Conservation (phyloP, 2,888 invertebrate genomes). For the Spatulosminthurus flaviceps region DNA sequence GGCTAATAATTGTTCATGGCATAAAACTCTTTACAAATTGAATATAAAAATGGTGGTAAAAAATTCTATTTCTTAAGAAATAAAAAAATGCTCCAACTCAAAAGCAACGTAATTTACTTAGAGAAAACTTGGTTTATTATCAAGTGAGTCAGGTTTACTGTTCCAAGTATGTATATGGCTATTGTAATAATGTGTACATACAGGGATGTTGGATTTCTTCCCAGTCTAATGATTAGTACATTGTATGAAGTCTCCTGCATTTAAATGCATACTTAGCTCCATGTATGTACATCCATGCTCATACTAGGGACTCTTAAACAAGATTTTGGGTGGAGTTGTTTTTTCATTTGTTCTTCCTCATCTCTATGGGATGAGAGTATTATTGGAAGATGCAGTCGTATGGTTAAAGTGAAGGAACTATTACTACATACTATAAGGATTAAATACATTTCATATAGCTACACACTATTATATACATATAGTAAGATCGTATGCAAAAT, state of each 20-base stretch:
- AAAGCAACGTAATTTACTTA: not conserved
- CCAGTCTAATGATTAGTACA: not conserved
- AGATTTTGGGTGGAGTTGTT: slow-evolving; percentile 18
- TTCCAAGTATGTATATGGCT: not conserved
- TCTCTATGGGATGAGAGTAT: too few relatives aligned
- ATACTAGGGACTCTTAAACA: not conserved
- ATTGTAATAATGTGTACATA: not conserved
- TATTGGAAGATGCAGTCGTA: too few relatives aligned
- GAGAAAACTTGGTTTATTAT: slow-evolving; percentile 1
- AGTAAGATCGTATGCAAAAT: too few relatives aligned
- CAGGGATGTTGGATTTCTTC: not conserved
- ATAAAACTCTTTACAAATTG: slow-evolving; percentile 25
- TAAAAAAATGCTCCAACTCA: not conserved
- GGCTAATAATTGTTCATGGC: slow-evolving; percentile 14
- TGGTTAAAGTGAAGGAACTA: too few relatives aligned
- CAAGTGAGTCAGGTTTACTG: not conserved
- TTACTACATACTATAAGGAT: too few relatives aligned
- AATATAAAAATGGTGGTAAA: slow-evolving; percentile 22
- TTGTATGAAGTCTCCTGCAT: too few relatives aligned
- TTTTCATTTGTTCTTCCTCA: not conserved
- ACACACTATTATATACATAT: too few relatives aligned
- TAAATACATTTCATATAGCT: too few relatives aligned
- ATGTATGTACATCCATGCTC: not conserved
- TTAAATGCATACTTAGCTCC: too few relatives aligned
- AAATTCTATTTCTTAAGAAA: slow-evolving; percentile 12